These are phyloP conservation scores for Zeuzera pyrina DNA, from an alignment of 2,888 invertebrate species.

Conservation along the genomic window DNA sequence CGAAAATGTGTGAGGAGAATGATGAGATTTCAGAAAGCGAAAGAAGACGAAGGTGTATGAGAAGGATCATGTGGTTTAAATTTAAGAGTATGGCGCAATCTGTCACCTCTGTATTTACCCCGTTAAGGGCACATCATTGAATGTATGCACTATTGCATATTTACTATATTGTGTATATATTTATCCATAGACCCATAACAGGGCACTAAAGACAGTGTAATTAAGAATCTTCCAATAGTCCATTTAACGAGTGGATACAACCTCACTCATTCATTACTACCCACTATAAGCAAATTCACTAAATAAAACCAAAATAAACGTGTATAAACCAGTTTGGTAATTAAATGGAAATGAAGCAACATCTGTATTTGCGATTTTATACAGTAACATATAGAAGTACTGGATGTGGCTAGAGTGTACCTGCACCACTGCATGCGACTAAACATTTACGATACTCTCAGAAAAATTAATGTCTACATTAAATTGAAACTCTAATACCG, in stretches of 20 bases:
- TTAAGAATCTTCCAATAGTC: too few species aligned
- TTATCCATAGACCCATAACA: too few species aligned
- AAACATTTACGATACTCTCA: too few species aligned
- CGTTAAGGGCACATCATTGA: neutral
- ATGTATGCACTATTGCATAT: neutral
- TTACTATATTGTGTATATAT: neutral
- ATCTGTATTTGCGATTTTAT: slow-evolving; percentile 21
- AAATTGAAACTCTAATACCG: too few species aligned
- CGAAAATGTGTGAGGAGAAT: too few species aligned
- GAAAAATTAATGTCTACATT: too few species aligned
- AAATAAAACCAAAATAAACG: slow-evolving; percentile 21
- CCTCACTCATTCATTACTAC: slow-evolving; percentile 23
- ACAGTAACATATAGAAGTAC: slow-evolving; percentile 5
- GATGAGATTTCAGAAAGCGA: too few species aligned
- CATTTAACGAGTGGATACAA: too few species aligned
- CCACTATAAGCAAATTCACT: slow-evolving; percentile 17
- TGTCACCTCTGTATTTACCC: neutral
- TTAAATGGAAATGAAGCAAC: slow-evolving; percentile 36
- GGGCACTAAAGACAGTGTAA: too few species aligned
- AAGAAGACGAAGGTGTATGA: too few species aligned
- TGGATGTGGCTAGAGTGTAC: slow-evolving; percentile 2
- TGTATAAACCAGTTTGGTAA: slow-evolving; percentile 22
- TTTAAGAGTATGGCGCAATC: neutral
- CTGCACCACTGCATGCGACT: too few species aligned
- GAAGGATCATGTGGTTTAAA: neutral